Base-by-base conservation (phyloP, 2,113 vertebrate genomes). In the Clupea harengus region DNA sequence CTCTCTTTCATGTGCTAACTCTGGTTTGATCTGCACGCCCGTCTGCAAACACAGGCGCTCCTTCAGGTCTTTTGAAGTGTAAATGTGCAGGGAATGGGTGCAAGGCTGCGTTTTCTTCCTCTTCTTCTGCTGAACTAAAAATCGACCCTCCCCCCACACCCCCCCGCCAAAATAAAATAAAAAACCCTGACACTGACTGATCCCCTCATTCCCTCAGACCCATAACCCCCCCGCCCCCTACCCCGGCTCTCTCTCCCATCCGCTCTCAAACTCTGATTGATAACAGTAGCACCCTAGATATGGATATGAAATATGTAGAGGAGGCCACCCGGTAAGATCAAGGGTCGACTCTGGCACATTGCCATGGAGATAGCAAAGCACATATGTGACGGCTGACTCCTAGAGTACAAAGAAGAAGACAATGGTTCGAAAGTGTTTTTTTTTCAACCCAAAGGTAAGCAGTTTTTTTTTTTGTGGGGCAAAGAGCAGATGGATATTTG, bases 1-100 rank as follows among this genome's bases (percentile, higher is more conserved):
- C 57, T 81, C 75, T 25, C 88, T 89, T 89, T 89, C 88, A 89
- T 85, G 84, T 89, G 82, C 86, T 85, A 83, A 85, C 84, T 86
- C 81, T 81, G 86, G 86, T 82, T 82, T 75, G 45, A 87, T 87
- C 86, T 50, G 85, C 86, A 75, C 45, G 17, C 84, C 84, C 85
- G 88, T 87, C 86, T 47, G 85, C 83, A 89, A 87, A 87, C 84
- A 87, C 81, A 67, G 75, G 78, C 82, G 46, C 80, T 82, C 45
- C 82, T 87, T 60, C 50, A 82, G 75, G 20, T 83, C 86, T 82
- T 89, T 84, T 87, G 88, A 89, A 86, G 85, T 87, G 88, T 86
- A 87, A 86, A 86, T 84, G 81, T 64, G 60, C 49, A 28, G 54
- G 81, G 81, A 45, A 82, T 25, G n/a, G 25, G 25, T 32, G 25